Evolutionary conservation across 2,888 invertebrate species (phyloP).

Genomic region (Lasioglossum malachurum): DNA sequence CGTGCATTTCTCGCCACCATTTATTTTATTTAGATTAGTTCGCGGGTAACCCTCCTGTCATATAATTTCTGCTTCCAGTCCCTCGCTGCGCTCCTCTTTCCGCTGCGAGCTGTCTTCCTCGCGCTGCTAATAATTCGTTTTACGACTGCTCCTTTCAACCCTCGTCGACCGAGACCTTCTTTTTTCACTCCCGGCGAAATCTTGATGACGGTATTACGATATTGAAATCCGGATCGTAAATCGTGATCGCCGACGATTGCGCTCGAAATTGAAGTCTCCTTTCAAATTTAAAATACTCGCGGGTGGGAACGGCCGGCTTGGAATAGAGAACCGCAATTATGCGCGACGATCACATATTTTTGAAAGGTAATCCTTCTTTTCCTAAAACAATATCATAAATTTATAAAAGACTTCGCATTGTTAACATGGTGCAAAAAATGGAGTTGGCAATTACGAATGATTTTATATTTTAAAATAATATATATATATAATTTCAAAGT

Average conservation of each 20-base stretch:
- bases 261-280: background rate
- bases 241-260: background rate
- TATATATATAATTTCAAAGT: too few relatives aligned
- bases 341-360: background rate
- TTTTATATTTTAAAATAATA: background rate
- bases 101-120: background rate
- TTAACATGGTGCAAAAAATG: too few relatives aligned
- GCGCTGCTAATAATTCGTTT: conserved; percentile 42
- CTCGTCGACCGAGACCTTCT: background rate
- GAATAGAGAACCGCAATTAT: background rate
- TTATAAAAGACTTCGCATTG: too few relatives aligned
- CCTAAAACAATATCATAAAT: too few relatives aligned
- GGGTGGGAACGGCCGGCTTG: background rate
- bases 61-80: conserved; percentile 51
- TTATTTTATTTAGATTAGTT: conserved; percentile 55
- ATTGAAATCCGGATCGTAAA: conserved; percentile 15
- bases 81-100: conserved; percentile 17
- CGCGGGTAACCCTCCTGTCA: conserved; percentile 43
- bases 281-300: background rate
- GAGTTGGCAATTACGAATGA: background rate
- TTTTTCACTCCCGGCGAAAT: too few relatives aligned
- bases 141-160: conserved; percentile 16
- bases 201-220: conserved; percentile 15
- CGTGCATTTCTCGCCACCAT: conserved; percentile 29
- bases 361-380: background rate